Conservation (phyloP, 2,888 invertebrate species). For the Ichneumoninae sp. region DNA sequence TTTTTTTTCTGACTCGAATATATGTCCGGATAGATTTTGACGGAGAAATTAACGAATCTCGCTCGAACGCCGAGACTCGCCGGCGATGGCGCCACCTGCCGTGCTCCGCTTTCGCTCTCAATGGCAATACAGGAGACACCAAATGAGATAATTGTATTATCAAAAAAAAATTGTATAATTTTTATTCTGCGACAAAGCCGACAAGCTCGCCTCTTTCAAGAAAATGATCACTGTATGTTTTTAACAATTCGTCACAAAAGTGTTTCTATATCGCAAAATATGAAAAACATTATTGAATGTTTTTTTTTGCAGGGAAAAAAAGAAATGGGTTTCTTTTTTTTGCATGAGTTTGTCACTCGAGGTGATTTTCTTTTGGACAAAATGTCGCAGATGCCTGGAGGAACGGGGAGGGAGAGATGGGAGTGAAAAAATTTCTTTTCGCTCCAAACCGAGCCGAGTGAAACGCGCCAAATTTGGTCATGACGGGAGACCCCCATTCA, state of each 20-base stretch:
- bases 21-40: slow-evolving; percentile 20
- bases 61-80: neutral
- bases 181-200: neutral
- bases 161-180: neutral
- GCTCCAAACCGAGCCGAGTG: slow-evolving; percentile 14
- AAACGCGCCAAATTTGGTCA: slow-evolving; percentile 80
- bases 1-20: neutral
- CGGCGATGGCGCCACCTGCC: slow-evolving; percentile 52
- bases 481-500: slow-evolving; percentile 75
- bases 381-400: no score
- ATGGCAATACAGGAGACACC: neutral
- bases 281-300: neutral
- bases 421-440: slow-evolving; percentile 20
- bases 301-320: neutral
- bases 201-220: neutral
- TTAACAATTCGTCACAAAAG: neutral
- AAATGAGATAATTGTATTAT: neutral
- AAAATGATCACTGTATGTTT: neutral
- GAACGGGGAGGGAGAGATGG: neutral
- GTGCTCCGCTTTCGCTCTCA: slow-evolving; percentile 8
- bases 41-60: neutral
- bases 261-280: neutral
- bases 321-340: neutral
- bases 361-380: no score
- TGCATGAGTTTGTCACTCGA: no score